Evolutionary conservation across 2,797 vertebrate genomes (phyloP).

Genomic region (Loriculus beryllinus): DNA sequence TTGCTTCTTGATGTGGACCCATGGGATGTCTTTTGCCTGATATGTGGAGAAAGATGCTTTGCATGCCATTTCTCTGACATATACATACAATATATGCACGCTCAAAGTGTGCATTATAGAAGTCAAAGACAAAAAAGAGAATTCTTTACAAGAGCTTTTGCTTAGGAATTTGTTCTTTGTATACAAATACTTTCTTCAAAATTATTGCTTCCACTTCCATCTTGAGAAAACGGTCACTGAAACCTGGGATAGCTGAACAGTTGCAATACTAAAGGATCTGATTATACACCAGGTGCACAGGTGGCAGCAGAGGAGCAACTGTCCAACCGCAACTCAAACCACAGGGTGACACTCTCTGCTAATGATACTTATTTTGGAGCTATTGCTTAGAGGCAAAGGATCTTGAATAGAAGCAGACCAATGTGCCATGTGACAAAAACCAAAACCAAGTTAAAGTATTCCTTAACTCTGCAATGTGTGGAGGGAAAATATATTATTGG

Average conservation of each 20-base stretch:
- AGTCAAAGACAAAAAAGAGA: background rate
- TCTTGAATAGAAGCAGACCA: background rate
- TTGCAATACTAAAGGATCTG: background rate
- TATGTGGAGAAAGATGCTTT: background rate
- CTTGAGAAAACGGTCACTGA: background rate
- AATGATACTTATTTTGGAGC: background rate
- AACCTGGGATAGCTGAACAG: background rate
- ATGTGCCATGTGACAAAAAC: background rate
- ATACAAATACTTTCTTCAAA: background rate
- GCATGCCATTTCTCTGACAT: background rate
- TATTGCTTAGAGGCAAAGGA: background rate
- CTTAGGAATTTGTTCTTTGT: background rate
- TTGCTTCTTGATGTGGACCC: background rate
- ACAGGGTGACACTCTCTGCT: background rate
- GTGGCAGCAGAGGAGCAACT: background rate
- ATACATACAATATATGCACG: background rate
- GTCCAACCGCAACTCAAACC: background rate
- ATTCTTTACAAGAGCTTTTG: background rate
- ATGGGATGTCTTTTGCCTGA: background rate
- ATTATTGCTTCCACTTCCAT: background rate
- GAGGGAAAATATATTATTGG: background rate
- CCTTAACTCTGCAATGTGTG: background rate
- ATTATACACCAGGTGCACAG: background rate
- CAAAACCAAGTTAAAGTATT: background rate
- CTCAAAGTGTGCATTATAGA: background rate